Conservation (phyloP, 2,797 vertebrate genomes). For the Podargus strigoides region DNA sequence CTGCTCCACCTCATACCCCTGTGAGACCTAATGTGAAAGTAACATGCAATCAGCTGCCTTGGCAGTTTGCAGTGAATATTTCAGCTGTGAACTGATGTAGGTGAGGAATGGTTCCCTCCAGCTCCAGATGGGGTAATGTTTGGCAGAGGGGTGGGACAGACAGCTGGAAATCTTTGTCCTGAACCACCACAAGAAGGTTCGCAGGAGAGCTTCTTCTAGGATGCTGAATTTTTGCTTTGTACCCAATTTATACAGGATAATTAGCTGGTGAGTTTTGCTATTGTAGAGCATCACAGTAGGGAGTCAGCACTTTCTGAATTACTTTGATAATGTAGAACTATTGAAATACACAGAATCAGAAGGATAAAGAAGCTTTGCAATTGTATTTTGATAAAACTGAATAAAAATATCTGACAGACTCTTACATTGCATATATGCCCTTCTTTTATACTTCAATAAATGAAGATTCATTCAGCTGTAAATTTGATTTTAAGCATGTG, state of each 20-base stretch:
- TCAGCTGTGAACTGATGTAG: background rate
- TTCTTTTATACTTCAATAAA: background rate
- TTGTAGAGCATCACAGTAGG: background rate
- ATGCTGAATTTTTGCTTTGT: background rate
- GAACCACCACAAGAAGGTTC: background rate
- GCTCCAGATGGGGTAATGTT: accelerated
- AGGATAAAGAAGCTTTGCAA: background rate
- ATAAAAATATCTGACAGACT: background rate
- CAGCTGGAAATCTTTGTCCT: background rate
- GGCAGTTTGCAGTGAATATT: background rate
- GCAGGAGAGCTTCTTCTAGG: background rate
- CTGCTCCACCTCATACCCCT: background rate
- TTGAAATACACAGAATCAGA: background rate
- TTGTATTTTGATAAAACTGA: background rate
- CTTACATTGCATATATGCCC: background rate
- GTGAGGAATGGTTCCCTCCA: background rate
- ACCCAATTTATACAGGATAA: background rate
- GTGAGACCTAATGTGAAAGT: background rate
- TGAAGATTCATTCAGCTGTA: background rate
- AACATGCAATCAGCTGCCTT: background rate
- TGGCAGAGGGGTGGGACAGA: background rate
- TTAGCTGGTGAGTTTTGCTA: background rate
- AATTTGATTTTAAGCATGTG: background rate
- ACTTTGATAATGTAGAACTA: background rate
- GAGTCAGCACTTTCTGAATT: background rate